These are phyloP conservation scores for Aspidapion aeneum DNA, from an alignment of 2,888 invertebrate genomes.

Conservation along the genomic window DNA sequence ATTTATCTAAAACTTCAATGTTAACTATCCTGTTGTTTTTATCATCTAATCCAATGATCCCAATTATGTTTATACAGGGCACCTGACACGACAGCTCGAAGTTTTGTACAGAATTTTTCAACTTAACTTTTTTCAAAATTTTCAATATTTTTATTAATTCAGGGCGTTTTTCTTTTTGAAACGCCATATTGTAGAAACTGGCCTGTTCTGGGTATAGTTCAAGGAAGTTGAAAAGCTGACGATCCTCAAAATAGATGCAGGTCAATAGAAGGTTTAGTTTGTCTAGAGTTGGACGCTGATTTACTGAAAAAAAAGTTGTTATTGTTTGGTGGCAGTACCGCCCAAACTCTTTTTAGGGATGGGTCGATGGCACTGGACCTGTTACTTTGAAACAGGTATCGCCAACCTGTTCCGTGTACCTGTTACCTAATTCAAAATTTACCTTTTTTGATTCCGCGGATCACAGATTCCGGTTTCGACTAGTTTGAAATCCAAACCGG, in stretches of 20 bases:
- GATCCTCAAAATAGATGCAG: constrained; percentile 45
- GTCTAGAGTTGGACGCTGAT: constrained; percentile 28
- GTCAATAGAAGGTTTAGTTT: constrained; percentile 45
- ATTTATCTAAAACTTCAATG: constrained; percentile 48
- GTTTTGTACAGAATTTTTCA: constrained; percentile 33
- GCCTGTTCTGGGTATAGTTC: constrained; percentile 28
- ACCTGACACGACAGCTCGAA: constrained; percentile 38
- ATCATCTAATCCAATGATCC: constrained; percentile 42
- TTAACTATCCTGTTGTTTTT: constrained; percentile 41
- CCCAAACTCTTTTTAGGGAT: too few species aligned
- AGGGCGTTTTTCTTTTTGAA: constrained; percentile 40
- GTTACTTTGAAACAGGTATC: too few species aligned
- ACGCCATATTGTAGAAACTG: constrained; percentile 28
- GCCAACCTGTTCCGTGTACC: too few species aligned
- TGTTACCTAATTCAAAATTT: too few species aligned
- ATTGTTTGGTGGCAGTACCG: too few species aligned
- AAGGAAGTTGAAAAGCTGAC: constrained; percentile 36
- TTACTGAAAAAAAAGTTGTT: constrained; percentile 33
- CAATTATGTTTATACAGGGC: constrained; percentile 44
- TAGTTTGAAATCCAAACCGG: too few species aligned
- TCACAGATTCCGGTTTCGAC: too few species aligned
- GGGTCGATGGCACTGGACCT: too few species aligned
- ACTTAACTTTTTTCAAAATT: constrained; percentile 31
- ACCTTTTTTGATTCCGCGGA: too few species aligned
- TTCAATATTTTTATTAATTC: constrained; percentile 35